Evolutionary conservation across 2,113 vertebrate genomes (phyloP), one percentile per base, ranked within the genome.

Genomic region (Bos indicus): DNA sequence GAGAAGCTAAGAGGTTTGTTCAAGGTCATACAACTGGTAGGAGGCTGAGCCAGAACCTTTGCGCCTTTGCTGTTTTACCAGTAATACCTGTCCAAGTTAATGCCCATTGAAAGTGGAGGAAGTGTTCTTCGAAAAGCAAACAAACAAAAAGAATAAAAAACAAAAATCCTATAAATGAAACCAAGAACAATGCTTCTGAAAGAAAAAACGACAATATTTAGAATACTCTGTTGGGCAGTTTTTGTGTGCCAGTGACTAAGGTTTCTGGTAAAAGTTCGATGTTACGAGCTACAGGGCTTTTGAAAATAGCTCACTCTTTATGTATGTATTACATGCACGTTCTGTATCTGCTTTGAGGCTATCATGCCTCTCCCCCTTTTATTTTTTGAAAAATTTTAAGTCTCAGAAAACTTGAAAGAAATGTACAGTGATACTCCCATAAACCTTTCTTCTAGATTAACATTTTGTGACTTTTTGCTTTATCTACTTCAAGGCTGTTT

Each of bases 251-350:
- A 56, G 48, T 90, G 71, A 96, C 46, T 40, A 71, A 64, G 16
- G 71, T 98, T 96, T 93, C 94, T 96, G 64, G 48, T 86, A 87
- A 82, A 90, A 94, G 36, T 92, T 96, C 94, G 86, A 85, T 88
- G 78, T 84, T 51, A 86, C 1, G 9, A 52, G 48, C 57, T 67
- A 21, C 28, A 86, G 74, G 51, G 13, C 46, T 95, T 48, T 86
- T 83, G 83, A 89, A 90, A 96, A 88, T 43, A 97, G 48, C 51
- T 26, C 9, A 81, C 7, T 91, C 43, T 96, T 83, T 28, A 90
- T 16, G 90, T 56, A 43, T 94, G 3, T 87, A 86, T 84, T 48
- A 46, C 43, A 46, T 7, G 1, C 46, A 10, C 94, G 21, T 91
- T 64, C 3, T 84, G 5, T 64, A 48, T 91, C 21, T 96, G 60